Conservation (phyloP, 2,113 vertebrate species). For the Empidonax alnorum region DNA sequence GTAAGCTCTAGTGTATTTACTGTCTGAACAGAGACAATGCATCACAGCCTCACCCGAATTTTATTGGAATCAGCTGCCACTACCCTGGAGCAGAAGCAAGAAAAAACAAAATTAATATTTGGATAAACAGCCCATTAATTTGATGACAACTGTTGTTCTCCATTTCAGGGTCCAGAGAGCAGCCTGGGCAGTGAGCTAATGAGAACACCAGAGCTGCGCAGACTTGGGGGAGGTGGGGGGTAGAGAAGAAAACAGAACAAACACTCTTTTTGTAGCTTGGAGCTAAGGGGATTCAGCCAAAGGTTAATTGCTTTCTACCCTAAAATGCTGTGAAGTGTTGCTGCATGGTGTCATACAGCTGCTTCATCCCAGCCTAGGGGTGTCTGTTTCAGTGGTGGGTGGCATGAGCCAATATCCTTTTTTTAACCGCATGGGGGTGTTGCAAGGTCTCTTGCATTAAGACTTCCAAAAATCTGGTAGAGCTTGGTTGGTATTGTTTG, state of each 20-base stretch:
- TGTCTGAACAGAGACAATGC: background rate
- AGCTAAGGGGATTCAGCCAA: slow-evolving; percentile 70
- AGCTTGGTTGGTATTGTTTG: background rate
- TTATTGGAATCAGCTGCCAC: background rate
- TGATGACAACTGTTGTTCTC: slow-evolving; percentile 23
- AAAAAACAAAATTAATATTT: slow-evolving; percentile 6
- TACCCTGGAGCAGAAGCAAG: background rate
- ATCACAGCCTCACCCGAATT: background rate
- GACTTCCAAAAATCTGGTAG: background rate
- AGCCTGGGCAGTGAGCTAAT: slow-evolving; percentile 41
- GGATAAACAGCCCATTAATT: slow-evolving; percentile 25
- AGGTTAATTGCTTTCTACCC: slow-evolving; percentile 70
- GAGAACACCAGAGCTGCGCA: slow-evolving; percentile 61
- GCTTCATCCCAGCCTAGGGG: slow-evolving; percentile 42
- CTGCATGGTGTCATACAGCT: slow-evolving; percentile 66
- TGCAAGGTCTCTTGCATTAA: slow-evolving; percentile 10
- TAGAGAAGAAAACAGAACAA: slow-evolving; percentile 62
- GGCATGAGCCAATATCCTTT: slow-evolving; percentile 48
- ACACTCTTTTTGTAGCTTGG: slow-evolving; percentile 51
- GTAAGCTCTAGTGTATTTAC: background rate
- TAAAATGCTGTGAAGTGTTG: slow-evolving; percentile 64
- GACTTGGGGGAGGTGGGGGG: background rate
- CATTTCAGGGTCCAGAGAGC: slow-evolving; percentile 4
- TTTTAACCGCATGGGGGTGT: background rate
- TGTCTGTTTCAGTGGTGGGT: slow-evolving; percentile 65